A percentile compares a stretch with the other conserved stretches of the same genome.
phyloP scores from a whole-genome alignment of 2,113 vertebrate genomes.

The Atrichornis clamosus region DNA sequence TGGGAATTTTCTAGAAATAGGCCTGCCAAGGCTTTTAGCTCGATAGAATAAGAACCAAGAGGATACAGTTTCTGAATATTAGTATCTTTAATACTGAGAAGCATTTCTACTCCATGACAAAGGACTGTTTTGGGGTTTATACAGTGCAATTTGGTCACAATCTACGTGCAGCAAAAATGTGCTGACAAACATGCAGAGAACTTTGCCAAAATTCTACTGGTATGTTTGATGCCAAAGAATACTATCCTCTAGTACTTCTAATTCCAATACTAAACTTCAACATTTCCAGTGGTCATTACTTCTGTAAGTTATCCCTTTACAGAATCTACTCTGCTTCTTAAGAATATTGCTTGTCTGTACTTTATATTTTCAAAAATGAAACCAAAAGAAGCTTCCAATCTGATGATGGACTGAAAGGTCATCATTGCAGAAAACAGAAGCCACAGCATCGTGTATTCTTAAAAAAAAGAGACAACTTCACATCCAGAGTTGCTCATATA shows the following conservation, averaged over 20 bases:
- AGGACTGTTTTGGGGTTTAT: background rate
- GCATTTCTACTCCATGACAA: background rate
- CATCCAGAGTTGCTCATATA: background rate
- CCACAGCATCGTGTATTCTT: background rate
- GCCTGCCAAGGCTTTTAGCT: background rate
- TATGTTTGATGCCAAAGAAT: background rate
- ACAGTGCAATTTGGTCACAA: background rate
- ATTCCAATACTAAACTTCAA: background rate
- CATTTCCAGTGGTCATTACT: background rate
- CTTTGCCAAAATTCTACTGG: background rate
- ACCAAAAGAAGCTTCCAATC: background rate
- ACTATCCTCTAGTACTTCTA: background rate
- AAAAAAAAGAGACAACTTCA: background rate
- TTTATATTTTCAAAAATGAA: background rate
- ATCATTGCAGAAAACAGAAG: background rate
- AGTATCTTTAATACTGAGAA: background rate
- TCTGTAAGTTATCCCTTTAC: background rate
- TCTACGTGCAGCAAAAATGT: fast-evolving
- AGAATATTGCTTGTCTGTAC: background rate
- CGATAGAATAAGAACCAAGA: background rate
- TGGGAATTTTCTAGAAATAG: background rate
- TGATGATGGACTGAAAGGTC: fast-evolving
- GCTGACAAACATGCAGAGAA: background rate
- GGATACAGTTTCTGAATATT: background rate
- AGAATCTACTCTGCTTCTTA: background rate